Evolutionary conservation across 2,797 vertebrate species (phyloP).

Genomic region (Enteromius unitaeniatus): DNA sequence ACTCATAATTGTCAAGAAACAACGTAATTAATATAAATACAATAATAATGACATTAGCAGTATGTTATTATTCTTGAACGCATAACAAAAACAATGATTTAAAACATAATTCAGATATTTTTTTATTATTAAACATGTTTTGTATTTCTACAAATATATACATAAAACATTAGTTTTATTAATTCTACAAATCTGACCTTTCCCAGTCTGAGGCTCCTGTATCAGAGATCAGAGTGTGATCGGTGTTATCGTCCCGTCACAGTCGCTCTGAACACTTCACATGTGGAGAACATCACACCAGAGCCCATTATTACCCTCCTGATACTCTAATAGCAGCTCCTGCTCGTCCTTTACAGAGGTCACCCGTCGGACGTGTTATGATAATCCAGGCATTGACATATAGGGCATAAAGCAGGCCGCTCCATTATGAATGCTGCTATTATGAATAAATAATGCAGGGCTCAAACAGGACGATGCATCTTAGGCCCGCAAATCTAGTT

Average conservation of each 20-base stretch:
- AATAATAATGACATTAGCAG: too few relatives aligned
- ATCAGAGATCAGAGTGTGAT: neutral
- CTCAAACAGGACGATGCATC: constrained; percentile 15
- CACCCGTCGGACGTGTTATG: neutral
- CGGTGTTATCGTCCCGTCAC: neutral
- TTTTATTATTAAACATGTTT: neutral
- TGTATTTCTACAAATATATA: neutral
- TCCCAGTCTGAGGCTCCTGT: neutral
- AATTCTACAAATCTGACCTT: neutral
- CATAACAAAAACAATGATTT: too few relatives aligned
- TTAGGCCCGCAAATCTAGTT: neutral
- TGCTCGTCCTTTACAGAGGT: constrained; percentile 21
- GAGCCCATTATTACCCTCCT: neutral
- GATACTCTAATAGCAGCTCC: neutral
- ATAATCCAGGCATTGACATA: constrained; percentile 5
- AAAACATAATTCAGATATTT: neutral
- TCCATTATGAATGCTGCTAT: constrained; percentile 11
- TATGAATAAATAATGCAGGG: constrained; percentile 29
- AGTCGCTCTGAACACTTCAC: neutral
- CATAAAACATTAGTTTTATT: neutral
- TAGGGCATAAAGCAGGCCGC: neutral
- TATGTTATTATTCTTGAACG: too few relatives aligned
- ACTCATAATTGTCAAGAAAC: too few relatives aligned
- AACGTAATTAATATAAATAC: too few relatives aligned
- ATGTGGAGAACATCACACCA: neutral